phyloP scores from a whole-genome alignment of 2,888 invertebrate genomes.

The Hypsopygia costalis region DNA sequence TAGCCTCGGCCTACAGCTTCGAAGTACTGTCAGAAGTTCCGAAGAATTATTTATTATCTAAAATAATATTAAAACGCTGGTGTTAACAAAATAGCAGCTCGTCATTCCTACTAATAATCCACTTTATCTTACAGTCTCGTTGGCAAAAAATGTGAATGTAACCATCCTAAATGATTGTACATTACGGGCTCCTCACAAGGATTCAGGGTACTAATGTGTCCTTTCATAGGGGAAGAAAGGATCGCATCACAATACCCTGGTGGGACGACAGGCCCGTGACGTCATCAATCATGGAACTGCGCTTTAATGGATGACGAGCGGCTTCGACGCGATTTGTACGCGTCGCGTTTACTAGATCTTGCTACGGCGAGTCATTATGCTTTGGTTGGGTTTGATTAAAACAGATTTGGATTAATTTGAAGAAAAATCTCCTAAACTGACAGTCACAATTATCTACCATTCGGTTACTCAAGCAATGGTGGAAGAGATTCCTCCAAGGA shows the following conservation, averaged over 20 bases:
- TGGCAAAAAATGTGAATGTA: background rate
- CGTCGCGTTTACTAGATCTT: background rate
- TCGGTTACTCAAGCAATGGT: too few relatives aligned
- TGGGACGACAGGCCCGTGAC: slow-evolving; percentile 12
- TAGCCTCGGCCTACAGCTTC: too few relatives aligned
- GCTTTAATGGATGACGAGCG: slow-evolving; percentile 11
- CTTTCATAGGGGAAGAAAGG: slow-evolving; percentile 1
- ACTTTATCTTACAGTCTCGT: too few relatives aligned
- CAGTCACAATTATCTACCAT: too few relatives aligned
- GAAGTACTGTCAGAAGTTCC: too few relatives aligned
- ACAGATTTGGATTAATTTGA: too few relatives aligned
- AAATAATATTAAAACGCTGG: too few relatives aligned
- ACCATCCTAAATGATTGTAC: slow-evolving; percentile 1
- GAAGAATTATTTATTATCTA: too few relatives aligned
- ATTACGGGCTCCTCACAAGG: background rate
- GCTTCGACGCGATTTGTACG: background rate
- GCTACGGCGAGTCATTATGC: background rate
- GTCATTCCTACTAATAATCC: too few relatives aligned
- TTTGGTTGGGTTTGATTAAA: background rate
- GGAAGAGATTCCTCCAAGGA: too few relatives aligned
- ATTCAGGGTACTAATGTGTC: slow-evolving; percentile 3
- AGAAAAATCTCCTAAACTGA: too few relatives aligned
- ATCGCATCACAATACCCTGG: slow-evolving; percentile 1
- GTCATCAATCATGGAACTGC: slow-evolving; percentile 41
- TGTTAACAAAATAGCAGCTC: too few relatives aligned